Evolutionary conservation across 2,113 vertebrate genomes (phyloP), one percentile per base, ranked within the genome.

Genomic region (pig (Sus scrofa)): DNA sequence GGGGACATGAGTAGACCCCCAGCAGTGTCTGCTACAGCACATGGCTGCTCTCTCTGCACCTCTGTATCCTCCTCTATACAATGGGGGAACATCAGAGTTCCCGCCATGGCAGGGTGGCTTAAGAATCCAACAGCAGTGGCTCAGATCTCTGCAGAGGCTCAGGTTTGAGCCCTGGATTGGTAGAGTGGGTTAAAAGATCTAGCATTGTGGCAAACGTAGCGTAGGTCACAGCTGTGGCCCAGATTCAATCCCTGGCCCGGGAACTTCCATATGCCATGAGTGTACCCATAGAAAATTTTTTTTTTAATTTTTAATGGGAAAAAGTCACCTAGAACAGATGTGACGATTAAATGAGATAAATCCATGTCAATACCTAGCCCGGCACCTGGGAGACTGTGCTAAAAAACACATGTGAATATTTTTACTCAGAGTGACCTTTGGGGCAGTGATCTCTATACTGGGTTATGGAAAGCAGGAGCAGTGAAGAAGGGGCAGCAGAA

Each of bases 11-110:
- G 30, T 13, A 20, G 24, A 34, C 60, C 58, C n/a, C 37, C 39
- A 3, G 22, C 2, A 26, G 34, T 22, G 67, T 30, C 54, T 6
- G 15, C 15, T 10, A 20, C 6, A 16, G 14, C 14, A 26, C 0
- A 0, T 18, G 0, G 8, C 32, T 63, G 27, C 52, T 19, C 34
- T 39, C 68, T 63, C 83, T n/a, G 34, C 16, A 37, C 16, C 74
- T 89, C 54, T 1, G 8, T 11, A 44, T 44, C 20, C 44, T 54
- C 54, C 6, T 37, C 81, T 56, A 10, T 50, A 30, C 58, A 81
- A 50, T 15, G 11, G 50, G n/a, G 62, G 58, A 32, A 19, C 58
- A 8, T 44, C 44, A 8, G 44, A 44, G 44, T 44, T 44, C 44
- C 44, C 44, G 4, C 44, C 44, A 44, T 44, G 44, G 44, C 44